phyloP scores from a whole-genome alignment of 2,888 invertebrate species.

The Philonicus albiceps region DNA sequence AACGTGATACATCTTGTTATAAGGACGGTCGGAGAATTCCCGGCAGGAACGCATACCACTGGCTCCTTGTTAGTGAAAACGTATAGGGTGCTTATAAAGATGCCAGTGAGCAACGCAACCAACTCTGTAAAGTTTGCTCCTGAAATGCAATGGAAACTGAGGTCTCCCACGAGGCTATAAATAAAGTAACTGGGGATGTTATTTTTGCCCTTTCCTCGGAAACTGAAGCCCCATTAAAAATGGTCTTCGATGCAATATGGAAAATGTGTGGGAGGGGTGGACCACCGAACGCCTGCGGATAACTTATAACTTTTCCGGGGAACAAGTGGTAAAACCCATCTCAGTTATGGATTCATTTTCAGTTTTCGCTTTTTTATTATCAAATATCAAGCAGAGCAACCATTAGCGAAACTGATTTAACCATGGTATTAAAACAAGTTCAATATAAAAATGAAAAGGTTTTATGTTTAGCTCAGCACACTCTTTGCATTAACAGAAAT shows the following conservation, averaged over 20 bases:
- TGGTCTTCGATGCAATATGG: neutral
- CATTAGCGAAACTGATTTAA: neutral
- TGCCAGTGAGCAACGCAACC: neutral
- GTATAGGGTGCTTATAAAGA: neutral
- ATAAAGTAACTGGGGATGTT: conserved; percentile 23
- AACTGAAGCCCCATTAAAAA: neutral
- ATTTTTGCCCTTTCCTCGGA: conserved; percentile 8
- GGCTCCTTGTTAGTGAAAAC: conserved; percentile 11
- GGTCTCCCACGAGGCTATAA: conserved; percentile 22
- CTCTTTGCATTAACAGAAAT: no score
- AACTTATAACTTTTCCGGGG: neutral
- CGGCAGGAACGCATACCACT: neutral
- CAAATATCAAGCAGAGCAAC: neutral
- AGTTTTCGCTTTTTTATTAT: neutral
- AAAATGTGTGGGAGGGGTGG: neutral
- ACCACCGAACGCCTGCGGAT: neutral
- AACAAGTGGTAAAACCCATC: neutral
- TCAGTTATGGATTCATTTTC: neutral
- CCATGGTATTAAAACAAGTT: neutral
- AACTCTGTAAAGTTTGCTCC: neutral
- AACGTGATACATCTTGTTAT: neutral
- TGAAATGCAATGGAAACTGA: conserved; percentile 25
- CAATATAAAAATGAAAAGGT: no score
- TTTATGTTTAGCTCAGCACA: no score
- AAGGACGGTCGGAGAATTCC: neutral